Evolutionary conservation across 2,888 invertebrate genomes (phyloP).

Genomic region (Conomelus anceps): DNA sequence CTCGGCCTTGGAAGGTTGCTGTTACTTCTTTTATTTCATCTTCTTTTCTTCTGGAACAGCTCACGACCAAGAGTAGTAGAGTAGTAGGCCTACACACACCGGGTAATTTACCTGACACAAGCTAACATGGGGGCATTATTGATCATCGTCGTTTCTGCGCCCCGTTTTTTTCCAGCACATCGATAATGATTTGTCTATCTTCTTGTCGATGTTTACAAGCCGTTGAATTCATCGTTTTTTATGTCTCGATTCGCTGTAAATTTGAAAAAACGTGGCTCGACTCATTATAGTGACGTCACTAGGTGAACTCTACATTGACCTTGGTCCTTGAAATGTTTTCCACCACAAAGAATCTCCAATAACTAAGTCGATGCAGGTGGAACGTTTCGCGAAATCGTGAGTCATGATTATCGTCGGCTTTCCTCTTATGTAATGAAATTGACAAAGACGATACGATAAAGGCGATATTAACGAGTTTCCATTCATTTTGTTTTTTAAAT

Average conservation of each 20-base stretch:
- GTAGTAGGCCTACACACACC: neutral
- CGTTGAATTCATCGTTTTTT: neutral
- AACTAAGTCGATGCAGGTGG: neutral
- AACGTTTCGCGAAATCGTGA: neutral
- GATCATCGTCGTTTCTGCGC: neutral
- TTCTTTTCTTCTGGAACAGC: neutral
- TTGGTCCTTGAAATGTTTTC: neutral
- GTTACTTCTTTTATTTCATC: neutral
- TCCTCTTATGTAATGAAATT: too few species aligned
- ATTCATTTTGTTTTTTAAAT: too few species aligned
- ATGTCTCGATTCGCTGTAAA: neutral
- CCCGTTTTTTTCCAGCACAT: neutral
- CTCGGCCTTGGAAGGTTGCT: neutral
- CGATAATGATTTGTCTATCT: neutral
- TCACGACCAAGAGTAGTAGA: neutral
- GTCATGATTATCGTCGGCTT: neutral
- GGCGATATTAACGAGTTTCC: too few species aligned
- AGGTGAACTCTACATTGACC: neutral
- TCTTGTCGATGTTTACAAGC: neutral
- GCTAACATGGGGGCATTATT: neutral
- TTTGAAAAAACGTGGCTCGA: neutral
- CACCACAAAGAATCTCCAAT: neutral
- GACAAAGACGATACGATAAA: too few species aligned
- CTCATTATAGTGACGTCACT: neutral
- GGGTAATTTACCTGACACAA: neutral